Conservation (phyloP, 2,797 vertebrate species). For the Manis crassicaudata region DNA sequence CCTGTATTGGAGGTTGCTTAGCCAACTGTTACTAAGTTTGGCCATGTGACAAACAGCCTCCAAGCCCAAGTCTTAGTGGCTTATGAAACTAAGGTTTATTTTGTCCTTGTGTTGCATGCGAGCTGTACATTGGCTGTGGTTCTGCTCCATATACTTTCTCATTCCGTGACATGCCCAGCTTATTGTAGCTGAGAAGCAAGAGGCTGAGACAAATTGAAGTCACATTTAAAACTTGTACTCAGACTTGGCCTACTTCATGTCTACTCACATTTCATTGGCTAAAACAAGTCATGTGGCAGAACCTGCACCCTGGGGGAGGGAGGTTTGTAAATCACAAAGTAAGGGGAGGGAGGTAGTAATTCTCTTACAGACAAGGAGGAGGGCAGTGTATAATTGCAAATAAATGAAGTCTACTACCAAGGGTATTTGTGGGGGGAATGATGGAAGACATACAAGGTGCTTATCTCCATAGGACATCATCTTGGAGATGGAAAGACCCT, state of each 20-base stretch:
- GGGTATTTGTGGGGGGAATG: background rate
- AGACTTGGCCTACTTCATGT: background rate
- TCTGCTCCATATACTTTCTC: constrained; percentile 46
- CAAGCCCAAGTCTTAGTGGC: background rate
- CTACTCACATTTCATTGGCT: background rate
- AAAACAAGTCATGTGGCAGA: background rate
- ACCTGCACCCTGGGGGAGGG: background rate
- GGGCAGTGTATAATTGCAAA: background rate
- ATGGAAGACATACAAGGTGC: background rate
- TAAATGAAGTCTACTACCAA: background rate
- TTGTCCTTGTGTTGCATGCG: background rate
- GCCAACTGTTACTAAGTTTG: background rate
- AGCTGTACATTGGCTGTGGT: background rate
- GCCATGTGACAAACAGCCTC: background rate
- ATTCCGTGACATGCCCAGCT: background rate
- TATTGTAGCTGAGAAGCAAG: background rate
- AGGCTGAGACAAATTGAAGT: background rate
- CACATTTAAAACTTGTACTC: constrained; percentile 28
- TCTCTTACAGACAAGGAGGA: background rate
- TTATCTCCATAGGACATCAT: background rate
- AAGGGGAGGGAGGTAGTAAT: background rate
- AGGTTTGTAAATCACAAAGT: background rate
- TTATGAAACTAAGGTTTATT: constrained; percentile 1
- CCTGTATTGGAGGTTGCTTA: background rate
- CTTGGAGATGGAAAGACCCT: background rate